These are phyloP conservation scores for Urocolius indicus DNA, from an alignment of 2,113 vertebrate species.

Conservation along the genomic window DNA sequence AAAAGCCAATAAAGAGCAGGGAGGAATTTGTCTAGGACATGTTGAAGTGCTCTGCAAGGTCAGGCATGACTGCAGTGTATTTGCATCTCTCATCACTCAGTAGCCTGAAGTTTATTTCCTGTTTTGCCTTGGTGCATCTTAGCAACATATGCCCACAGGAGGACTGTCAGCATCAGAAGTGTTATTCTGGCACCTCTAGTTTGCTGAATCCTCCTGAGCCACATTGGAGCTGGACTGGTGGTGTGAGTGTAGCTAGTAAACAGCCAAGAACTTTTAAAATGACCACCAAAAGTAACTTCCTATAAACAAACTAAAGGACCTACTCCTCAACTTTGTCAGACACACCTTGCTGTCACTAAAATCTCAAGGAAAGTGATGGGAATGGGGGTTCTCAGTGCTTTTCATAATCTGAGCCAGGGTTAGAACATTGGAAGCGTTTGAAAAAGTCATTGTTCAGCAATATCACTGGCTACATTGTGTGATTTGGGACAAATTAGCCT, in stretches of 20 bases:
- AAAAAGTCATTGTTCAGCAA: conserved; percentile 74
- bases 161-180: neutral
- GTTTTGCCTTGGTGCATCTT: conserved; percentile 39
- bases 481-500: conserved; percentile 78
- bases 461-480: conserved; percentile 79
- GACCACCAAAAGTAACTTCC: neutral
- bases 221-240: neutral
- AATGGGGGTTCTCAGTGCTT: neutral
- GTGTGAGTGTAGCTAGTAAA: neutral
- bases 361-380: neutral
- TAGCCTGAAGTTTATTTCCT: conserved; percentile 1
- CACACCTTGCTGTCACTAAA: neutral
- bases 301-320: neutral
- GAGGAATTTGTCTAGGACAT: conserved; percentile 10
- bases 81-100: conserved; percentile 7
- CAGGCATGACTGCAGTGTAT: neutral
- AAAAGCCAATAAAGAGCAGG: neutral
- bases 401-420: conserved; percentile 29
- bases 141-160: conserved; percentile 11
- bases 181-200: conserved; percentile 16
- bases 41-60: conserved; percentile 30
- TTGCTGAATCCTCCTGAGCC: conserved; percentile 11
- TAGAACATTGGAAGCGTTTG: conserved; percentile 72
- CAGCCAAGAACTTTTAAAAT: neutral
- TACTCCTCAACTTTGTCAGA: neutral